Evolutionary conservation across 2,113 vertebrate genomes (phyloP), one percentile per base, ranked within the genome.

Genomic region (Hyla sarda): DNA sequence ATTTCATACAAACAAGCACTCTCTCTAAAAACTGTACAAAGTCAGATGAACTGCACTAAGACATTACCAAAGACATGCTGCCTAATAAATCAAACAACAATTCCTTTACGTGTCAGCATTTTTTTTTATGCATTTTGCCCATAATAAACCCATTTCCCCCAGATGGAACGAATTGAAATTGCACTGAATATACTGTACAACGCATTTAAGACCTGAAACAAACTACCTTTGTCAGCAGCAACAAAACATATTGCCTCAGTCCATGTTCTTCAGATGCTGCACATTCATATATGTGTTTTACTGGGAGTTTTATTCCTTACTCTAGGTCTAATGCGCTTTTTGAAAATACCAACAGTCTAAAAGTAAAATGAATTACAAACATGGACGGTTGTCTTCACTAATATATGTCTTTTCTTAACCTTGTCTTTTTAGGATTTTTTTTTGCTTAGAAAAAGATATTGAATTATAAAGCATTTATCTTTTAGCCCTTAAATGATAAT

Each of bases 71-170:
- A 74, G 52, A 74, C 69, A 75, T 82, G 5, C 78, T 67, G 71
- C 52, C 71, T 87, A 81, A 82, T 87, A 87, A 73, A 87, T 87
- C 85, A 87, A 60, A 81, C 83, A 69, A 37, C 73, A 86, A 74
- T 87, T 74, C 69, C 85, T 87, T 81, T 74, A 87, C 19, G 50
- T 86, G 67, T 87, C 85, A 87, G 77, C 77, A 73, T 65, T 72
- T 86, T 85, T 82, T 82, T 74, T 74, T 82, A 58, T 30, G 11
- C 54, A 41, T 62, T 87, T 82, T 67, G 48, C 54, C 78, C 85
- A 87, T 87, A 77, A 74, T 82, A 82, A 87, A 87, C 77, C 78
- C 67, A 82, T 82, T 87, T 87, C 77, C 25, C 67, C 28, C 37
- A 82, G 78, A 87, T 82, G 41, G 69, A 87, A 28, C 28, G 34